A percentile compares a stretch with the other conserved stretches of the same genome.
phyloP scores from a whole-genome alignment of 2,888 invertebrate genomes.

The Apantesis nais region DNA sequence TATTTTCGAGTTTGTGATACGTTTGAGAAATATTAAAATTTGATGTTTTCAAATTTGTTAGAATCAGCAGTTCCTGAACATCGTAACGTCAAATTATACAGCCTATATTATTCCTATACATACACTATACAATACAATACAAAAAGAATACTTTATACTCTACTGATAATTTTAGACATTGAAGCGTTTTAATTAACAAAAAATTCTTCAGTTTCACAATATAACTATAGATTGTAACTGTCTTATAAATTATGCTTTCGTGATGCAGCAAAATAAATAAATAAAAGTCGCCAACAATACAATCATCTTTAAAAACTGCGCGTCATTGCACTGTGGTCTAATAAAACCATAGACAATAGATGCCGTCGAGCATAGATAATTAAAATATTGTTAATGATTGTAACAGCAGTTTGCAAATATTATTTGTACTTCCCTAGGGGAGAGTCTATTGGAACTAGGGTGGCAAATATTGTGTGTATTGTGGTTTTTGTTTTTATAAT shows the following conservation, averaged over 20 bases:
- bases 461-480: background rate
- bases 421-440: slow-evolving; percentile 31
- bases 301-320: slow-evolving; percentile 24
- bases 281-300: slow-evolving; percentile 17
- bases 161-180: too few species aligned
- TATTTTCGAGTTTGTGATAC: too few species aligned
- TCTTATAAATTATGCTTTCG: background rate
- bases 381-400: slow-evolving; percentile 45
- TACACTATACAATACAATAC: too few species aligned
- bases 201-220: too few species aligned
- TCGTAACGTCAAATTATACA: too few species aligned
- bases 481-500: slow-evolving; percentile 1
- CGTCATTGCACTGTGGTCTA: slow-evolving; percentile 32
- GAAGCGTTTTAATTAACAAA: too few species aligned
- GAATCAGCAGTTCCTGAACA: background rate
- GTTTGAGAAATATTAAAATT: too few species aligned
- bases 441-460: slow-evolving; percentile 10
- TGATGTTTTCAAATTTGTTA: too few species aligned
- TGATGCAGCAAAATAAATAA: background rate
- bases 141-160: too few species aligned
- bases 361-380: slow-evolving; percentile 30
- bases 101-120: too few species aligned
- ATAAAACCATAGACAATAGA: slow-evolving; percentile 30
- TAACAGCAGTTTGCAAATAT: slow-evolving; percentile 31
- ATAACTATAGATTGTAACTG: background rate